Conservation (phyloP, 2,797 vertebrate genomes). For the Sciurus vulgaris region DNA sequence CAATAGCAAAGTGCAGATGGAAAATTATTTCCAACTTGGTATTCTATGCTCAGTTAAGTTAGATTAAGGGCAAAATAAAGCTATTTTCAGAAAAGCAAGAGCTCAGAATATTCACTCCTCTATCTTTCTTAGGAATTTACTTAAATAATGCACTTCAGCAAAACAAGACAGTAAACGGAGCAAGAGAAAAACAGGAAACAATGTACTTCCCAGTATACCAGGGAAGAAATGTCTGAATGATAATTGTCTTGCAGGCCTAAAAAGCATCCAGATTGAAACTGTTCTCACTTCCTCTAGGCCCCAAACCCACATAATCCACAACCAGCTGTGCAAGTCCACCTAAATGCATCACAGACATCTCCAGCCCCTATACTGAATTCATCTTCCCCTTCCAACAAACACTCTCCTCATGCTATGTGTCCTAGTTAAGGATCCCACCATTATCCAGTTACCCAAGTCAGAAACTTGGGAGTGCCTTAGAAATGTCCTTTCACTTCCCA, state of each 20-base stretch:
- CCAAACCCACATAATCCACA: background rate
- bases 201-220: background rate
- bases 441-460: background rate
- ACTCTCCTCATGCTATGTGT: background rate
- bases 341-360: background rate
- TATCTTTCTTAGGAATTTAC: background rate
- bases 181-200: background rate
- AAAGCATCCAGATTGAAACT: background rate
- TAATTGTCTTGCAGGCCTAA: background rate
- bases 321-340: background rate
- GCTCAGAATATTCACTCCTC: background rate
- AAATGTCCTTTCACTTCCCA: background rate
- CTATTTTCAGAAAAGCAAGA: background rate
- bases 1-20: background rate
- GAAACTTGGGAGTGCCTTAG: background rate
- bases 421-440: background rate
- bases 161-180: background rate
- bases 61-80: background rate
- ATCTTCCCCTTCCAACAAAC: background rate
- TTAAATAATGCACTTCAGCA: background rate
- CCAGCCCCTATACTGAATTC: background rate
- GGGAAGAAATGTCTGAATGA: background rate
- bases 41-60: background rate
- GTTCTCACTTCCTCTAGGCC: background rate
- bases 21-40: conserved; percentile 35